A percentile compares a stretch with the other conserved stretches of the same genome.
phyloP scores from a whole-genome alignment of 2,888 invertebrate species.

The Pseudeuparius sepicola region DNA sequence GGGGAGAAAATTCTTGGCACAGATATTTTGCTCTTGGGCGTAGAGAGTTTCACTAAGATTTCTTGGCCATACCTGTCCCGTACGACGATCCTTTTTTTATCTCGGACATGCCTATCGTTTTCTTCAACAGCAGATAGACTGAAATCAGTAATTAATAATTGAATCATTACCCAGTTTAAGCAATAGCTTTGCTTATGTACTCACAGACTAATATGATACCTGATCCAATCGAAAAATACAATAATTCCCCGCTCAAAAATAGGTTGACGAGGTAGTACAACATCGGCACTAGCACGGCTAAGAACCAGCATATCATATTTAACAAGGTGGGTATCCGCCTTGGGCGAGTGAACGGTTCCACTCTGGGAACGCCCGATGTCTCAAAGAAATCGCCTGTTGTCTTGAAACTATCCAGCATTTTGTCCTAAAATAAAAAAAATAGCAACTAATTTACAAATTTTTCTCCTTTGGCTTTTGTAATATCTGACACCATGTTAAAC shows the following conservation, averaged over 20 bases:
- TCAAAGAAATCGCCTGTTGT: constrained; percentile 71
- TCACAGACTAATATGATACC: constrained; percentile 67
- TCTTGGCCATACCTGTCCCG: no score
- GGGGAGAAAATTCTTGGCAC: no score
- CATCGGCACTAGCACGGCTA: constrained; percentile 59
- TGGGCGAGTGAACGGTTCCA: constrained; percentile 47
- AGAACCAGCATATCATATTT: constrained; percentile 63
- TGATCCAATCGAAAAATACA: constrained; percentile 58
- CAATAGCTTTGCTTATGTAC: constrained; percentile 38
- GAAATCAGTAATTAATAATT: constrained; percentile 34
- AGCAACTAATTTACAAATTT: no score
- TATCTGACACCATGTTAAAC: no score
- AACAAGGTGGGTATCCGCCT: constrained; percentile 57
- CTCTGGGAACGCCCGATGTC: constrained; percentile 59
- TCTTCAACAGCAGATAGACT: constrained; percentile 70
- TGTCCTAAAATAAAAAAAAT: constrained; percentile 45
- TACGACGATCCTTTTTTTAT: constrained; percentile 75
- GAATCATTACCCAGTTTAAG: constrained; percentile 6
- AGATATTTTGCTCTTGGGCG: no score
- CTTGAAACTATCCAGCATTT: constrained; percentile 61
- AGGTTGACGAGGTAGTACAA: constrained; percentile 57
- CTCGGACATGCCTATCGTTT: constrained; percentile 74
- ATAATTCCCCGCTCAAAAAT: constrained; percentile 60
- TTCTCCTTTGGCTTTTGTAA: no score
- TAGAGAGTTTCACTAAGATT: no score